A percentile compares a stretch with the other conserved stretches of the same genome.
Evolutionary conservation across 2,113 vertebrate species (phyloP).

Genomic region (Paramisgurnus dabryanus): DNA sequence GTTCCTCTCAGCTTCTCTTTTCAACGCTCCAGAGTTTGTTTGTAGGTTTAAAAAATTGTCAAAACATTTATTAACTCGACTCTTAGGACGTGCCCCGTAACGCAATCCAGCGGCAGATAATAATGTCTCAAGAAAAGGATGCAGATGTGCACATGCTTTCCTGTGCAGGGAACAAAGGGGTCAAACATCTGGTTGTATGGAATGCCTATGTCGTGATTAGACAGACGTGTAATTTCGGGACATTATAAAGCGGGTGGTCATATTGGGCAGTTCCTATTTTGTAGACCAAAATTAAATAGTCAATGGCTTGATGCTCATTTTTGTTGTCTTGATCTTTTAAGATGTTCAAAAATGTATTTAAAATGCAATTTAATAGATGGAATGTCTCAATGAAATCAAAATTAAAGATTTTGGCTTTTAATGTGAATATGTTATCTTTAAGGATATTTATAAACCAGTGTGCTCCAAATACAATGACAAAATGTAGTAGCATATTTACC

Average conservation of each 20-base stretch:
- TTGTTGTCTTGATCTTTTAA: background rate
- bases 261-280: background rate
- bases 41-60: constrained; percentile 3
- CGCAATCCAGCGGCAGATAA: background rate
- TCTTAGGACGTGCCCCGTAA: background rate
- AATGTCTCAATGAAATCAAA: no score
- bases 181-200: constrained; percentile 24
- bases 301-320: background rate
- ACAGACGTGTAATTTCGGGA: background rate
- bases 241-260: background rate
- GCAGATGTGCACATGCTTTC: constrained; percentile 24
- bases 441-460: no score
- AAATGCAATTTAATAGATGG: no score
- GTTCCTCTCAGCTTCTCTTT: constrained; percentile 38
- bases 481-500: no score
- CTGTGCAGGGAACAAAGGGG: constrained; percentile 5
- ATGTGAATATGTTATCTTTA: no score
- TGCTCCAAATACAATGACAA: no score
- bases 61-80: constrained; percentile 6
- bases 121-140: constrained; percentile 27
- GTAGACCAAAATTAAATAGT: background rate
- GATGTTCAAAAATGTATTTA: background rate
- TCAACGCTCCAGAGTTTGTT: constrained; percentile 29
- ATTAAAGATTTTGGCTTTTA: no score
- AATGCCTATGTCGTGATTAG: background rate